Conservation (phyloP, 2,797 vertebrate species). For the Gymnocypris eckloni region DNA sequence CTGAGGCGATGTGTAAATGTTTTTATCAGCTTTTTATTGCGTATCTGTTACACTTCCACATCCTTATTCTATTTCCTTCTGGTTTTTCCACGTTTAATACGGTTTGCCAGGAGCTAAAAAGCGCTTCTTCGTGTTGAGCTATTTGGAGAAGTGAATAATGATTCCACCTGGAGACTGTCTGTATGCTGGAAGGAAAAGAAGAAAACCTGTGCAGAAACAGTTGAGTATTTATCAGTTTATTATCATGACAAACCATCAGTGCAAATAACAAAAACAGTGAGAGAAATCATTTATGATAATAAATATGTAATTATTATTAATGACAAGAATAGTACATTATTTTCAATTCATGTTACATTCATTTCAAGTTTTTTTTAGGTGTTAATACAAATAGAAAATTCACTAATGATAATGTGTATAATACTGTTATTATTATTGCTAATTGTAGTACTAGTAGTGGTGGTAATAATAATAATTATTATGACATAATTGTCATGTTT, state of each 20-base stretch:
- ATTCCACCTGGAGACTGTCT: constrained; percentile 85
- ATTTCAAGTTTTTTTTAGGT: background rate
- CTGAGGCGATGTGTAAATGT: background rate
- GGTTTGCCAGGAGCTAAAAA: background rate
- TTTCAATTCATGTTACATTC: background rate
- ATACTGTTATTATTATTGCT: background rate
- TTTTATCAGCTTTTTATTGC: background rate
- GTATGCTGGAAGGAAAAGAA: constrained; percentile 86
- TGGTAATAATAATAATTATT: background rate
- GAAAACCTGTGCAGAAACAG: constrained; percentile 88
- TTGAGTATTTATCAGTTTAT: constrained; percentile 68
- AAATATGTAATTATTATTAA: background rate
- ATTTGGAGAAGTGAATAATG: constrained; percentile 68
- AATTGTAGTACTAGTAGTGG: background rate
- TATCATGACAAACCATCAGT: background rate
- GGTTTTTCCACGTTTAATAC: background rate
- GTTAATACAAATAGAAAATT: background rate
- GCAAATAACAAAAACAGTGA: background rate
- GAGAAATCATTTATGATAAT: background rate
- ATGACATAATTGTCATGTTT: background rate
- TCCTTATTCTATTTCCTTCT: background rate
- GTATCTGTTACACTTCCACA: background rate
- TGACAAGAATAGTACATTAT: background rate
- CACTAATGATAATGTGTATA: background rate
- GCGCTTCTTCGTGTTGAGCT: constrained; percentile 56